These are phyloP conservation scores for Neomonachus schauinslandi DNA, from an alignment of 2,113 vertebrate species.

Conservation along the genomic window DNA sequence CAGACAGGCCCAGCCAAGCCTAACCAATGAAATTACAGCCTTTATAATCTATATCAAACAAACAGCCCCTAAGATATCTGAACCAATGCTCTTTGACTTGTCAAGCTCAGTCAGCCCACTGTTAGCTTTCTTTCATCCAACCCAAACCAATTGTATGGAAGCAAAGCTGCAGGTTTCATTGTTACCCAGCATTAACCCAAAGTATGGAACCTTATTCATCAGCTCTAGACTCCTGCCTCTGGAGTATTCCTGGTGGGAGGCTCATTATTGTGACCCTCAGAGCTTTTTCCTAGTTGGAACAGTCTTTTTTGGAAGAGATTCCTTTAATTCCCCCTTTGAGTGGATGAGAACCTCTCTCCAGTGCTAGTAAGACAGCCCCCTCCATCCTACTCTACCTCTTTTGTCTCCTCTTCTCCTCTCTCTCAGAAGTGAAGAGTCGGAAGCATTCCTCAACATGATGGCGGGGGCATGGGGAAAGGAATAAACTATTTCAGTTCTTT, in stretches of 20 bases:
- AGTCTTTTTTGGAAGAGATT: background rate
- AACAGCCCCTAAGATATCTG: conserved; percentile 35
- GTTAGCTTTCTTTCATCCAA: background rate
- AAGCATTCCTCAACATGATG: background rate
- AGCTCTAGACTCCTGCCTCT: background rate
- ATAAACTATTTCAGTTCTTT: background rate
- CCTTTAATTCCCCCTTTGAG: background rate
- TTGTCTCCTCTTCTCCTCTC: background rate
- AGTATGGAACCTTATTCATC: background rate
- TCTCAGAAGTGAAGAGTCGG: background rate
- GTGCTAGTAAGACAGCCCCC: background rate
- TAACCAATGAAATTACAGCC: conserved; percentile 57
- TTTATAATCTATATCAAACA: conserved; percentile 48
- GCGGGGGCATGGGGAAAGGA: background rate
- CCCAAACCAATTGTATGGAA: background rate
- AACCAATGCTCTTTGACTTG: conserved; percentile 40
- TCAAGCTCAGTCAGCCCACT: conserved; percentile 7
- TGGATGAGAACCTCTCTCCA: background rate
- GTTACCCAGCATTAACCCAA: background rate
- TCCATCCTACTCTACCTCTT: background rate
- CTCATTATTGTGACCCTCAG: background rate
- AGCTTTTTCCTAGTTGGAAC: background rate
- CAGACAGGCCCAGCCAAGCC: conserved; percentile 40
- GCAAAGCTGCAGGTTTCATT: background rate
- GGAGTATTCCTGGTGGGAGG: background rate